Evolutionary conservation across 1,140 invertebrate species (phyloP).

Genomic region (Eueides isabella): DNA sequence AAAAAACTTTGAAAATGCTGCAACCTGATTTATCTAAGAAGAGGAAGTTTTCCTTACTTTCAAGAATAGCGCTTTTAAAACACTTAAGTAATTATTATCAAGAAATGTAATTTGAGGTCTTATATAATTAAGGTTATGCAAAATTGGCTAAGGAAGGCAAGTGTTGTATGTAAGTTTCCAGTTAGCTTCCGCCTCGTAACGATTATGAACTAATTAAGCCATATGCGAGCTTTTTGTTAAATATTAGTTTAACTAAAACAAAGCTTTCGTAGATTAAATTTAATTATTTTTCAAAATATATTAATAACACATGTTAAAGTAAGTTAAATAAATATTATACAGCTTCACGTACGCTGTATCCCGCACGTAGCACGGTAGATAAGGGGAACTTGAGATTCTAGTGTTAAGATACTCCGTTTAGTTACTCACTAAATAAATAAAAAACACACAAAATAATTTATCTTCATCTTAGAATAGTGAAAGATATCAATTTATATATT

Average conservation of each 20-base stretch:
- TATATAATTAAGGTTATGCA: slow-evolving; percentile 2
- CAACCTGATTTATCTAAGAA: slow-evolving; percentile 14
- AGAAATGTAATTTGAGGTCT: background rate
- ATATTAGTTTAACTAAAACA: slow-evolving; percentile 13
- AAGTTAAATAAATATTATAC: background rate
- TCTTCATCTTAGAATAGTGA: no score
- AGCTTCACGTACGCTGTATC: no score
- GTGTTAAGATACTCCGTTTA: no score
- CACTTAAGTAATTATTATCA: background rate
- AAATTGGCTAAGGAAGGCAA: slow-evolving; percentile 11
- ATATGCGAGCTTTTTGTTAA: background rate
- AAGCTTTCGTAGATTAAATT: background rate
- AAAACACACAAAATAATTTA: no score
- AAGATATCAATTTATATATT: no score
- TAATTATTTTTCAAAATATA: background rate
- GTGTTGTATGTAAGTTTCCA: slow-evolving; percentile 7
- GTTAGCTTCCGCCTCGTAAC: slow-evolving; percentile 12
- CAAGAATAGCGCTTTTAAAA: slow-evolving; percentile 11
- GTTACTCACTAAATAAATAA: no score
- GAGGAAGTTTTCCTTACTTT: slow-evolving; percentile 1
- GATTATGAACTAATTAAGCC: slow-evolving; percentile 13
- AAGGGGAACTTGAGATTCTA: no score
- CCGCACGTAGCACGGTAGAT: no score
- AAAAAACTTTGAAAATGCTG: slow-evolving; percentile 22
- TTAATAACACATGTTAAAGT: background rate